These are phyloP conservation scores for Chloroclystis v-ata DNA, from an alignment of 2,888 invertebrate species.

Conservation along the genomic window DNA sequence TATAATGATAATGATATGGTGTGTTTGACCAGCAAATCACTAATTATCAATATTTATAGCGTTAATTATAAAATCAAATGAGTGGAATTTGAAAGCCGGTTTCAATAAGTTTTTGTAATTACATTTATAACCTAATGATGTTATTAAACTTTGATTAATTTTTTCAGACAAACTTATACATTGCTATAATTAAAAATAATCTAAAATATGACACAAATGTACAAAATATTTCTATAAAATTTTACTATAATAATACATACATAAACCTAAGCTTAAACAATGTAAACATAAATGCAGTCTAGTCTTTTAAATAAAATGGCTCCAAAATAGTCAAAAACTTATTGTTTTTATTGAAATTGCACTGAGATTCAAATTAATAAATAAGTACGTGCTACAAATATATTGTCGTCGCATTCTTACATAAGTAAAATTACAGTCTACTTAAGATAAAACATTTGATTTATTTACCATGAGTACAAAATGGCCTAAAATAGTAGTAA, in stretches of 20 bases:
- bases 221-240: constrained; percentile 33
- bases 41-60: background rate
- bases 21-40: background rate
- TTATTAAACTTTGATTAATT: no score
- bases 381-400: background rate
- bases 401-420: no score
- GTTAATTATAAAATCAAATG: background rate
- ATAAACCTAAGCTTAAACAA: constrained; percentile 28
- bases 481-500: no score
- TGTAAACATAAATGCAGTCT: constrained; percentile 50
- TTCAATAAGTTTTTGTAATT: no score
- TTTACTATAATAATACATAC: no score
- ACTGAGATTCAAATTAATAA: constrained; percentile 32
- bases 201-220: constrained; percentile 58
- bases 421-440: no score
- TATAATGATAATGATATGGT: background rate
- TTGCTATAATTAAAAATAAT: constrained; percentile 16
- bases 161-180: background rate
- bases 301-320: constrained; percentile 46
- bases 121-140: no score
- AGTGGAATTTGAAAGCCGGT: no score
- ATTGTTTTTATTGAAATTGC: constrained; percentile 25
- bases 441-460: no score
- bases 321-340: constrained; percentile 25
- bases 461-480: no score